Evolutionary conservation across 2,797 vertebrate genomes (phyloP), one percentile per base, ranked within the genome.

Genomic region (Salmo trutta): DNA sequence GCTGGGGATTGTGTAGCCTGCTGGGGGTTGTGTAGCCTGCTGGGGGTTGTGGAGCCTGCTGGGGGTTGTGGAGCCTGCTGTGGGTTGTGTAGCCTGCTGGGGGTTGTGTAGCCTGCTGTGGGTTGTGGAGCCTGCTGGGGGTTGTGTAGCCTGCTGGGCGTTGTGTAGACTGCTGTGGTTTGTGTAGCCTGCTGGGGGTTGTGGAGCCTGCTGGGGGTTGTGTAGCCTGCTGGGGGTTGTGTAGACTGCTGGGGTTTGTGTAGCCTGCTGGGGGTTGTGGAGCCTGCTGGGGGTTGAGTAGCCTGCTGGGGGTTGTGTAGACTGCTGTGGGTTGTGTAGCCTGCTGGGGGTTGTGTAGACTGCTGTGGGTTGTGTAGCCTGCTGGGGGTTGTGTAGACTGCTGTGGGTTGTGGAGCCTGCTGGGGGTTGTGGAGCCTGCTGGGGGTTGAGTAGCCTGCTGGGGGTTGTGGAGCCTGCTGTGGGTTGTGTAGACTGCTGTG

Each of bases 181-280:
- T 33, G 33, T 33, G 33, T 33, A 33, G 33, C 4, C 4, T 33
- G 33, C 4, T 31, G 31, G 31, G 31, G 56, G 16, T 14, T 62
- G 56, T 62, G 56, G 21, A 33, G 56, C 33, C 29, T 77, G 70
- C 70, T 7, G 75, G 66, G 56, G 10, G 17, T 2, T 77, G 53
- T 56, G 7, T 59, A 31, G 27, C 19, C 29, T 31, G 29, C 29
- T 31, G 29, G 29, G 29, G 56, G 15, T 12, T 59, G 56, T 59
- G 56, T 59, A 31, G 56, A 1, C 29, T 31, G 29, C 29, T 31
- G 29, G 29, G 29, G 29, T 1, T 1, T 78, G 12, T 27, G n/a
- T 33, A 47, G 75, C 33, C 47, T 77, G 70, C 73, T 7, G 75
- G 59, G 56, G 10, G n/a, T 3, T 77, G 53, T 56, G 7, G 41